A percentile compares a stretch with the other conserved stretches of the same genome.
Conservation (phyloP, 2,888 invertebrate genomes). For the Calameuta filiformis region DNA sequence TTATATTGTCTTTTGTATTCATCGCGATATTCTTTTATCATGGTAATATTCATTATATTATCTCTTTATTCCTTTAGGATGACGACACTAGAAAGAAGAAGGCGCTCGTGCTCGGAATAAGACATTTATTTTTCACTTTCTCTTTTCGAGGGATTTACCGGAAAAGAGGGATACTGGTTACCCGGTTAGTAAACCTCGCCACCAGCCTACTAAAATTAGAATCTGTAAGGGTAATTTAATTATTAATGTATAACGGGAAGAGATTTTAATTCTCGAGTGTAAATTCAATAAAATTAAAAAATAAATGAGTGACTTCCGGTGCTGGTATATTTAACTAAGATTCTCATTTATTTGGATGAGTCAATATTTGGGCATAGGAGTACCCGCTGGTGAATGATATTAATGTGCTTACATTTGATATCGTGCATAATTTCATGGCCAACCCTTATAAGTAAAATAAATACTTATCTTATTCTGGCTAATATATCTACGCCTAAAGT, state of each 20-base stretch:
- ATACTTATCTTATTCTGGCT: neutral
- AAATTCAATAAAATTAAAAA: constrained; percentile 36
- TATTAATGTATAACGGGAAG: constrained; percentile 33
- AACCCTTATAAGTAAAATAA: neutral
- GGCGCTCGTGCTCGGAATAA: constrained; percentile 36
- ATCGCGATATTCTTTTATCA: neutral
- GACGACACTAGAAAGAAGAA: neutral
- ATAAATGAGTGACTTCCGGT: neutral
- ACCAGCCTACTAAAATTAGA: neutral
- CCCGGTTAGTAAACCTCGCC: neutral
- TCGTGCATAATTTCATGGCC: neutral
- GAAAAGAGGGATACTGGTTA: neutral
- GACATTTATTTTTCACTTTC: constrained; percentile 39
- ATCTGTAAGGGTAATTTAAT: constrained; percentile 35
- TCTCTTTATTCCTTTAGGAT: neutral
- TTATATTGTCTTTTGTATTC: neutral
- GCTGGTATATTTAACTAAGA: neutral
- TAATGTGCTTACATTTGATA: neutral
- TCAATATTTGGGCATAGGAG: neutral
- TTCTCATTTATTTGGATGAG: neutral
- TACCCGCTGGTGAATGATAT: neutral
- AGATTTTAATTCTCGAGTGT: constrained; percentile 38
- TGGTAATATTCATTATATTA: constrained; percentile 13
- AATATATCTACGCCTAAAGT: neutral
- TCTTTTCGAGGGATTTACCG: neutral